Evolutionary conservation across 2,797 vertebrate species (phyloP), one percentile per base, ranked within the genome.

Genomic region (Zenarchopterus dispar): DNA sequence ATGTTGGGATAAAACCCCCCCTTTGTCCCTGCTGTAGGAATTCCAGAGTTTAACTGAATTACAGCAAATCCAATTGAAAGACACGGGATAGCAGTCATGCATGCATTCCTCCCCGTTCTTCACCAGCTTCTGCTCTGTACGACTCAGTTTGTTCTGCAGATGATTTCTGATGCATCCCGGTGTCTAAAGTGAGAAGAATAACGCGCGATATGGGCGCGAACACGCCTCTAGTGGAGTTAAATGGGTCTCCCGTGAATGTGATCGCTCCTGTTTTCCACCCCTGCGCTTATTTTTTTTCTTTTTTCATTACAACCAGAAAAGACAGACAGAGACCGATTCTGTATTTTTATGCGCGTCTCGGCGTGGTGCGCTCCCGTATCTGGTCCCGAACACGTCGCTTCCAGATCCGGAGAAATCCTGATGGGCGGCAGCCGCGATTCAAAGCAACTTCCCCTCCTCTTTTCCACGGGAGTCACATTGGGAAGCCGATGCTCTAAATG

Each of bases 41-140:
- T 88, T 77, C 77, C 74, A 5, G 75, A 82, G 47, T 88, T 77
- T 85, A 92, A 92, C 73, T 79, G 86, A 91, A 92, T 93, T 88
- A 92, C 67, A 46, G 70, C 73, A 75, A 86, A 31, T 81, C 65
- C 68, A 82, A 84, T 81, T 56, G 62, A 46, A 53, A 67, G 64
- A 48, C 80, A 73, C 73, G 73, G 80, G 81, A 75, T 19, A 64
- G 22, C 44, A 57, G 74, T 77, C 70, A 59, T 48, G 66, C 84
- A 44, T 21, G 79, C 91, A 89, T 91, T 90, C 90, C 83, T 73
- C 2, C 65, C 67, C 50, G 28, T 28, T 28, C 5, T 26, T 26
- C 24, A 26, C 50, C 63, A 67, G 26, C 26, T 19, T n/a, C 26
- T 51, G 45, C 19, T 42, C 16, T 39, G 13, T 13, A 39, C 2